Base-by-base conservation (phyloP, 92 coral and sea anemone species). In the Hydrozoanthus gracilis region DNA sequence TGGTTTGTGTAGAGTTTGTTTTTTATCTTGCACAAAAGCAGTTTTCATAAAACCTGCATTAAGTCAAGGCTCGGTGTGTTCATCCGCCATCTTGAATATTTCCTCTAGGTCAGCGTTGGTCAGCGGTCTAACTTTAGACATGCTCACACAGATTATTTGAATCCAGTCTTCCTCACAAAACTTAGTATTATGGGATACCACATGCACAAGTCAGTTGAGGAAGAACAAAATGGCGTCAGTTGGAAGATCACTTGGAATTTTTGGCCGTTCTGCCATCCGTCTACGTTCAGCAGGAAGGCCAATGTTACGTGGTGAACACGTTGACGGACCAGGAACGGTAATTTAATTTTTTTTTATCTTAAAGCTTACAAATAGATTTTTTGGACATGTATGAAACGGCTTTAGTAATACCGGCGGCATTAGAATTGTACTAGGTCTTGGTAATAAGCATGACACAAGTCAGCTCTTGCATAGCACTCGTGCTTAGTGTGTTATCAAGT, bases 181-280 rank as follows among this genome's bases (percentile, higher is more conserved):
- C 47, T 14, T 89, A 27, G 39, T 27, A 83, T 90, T 90, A 87
- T 90, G 90, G 93, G 84, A 86, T 78, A 73, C 17, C 12, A 39
- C 87, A 62, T 74, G 64, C 60, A 51, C n/a, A 46, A 17, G 64
- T 74, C 52, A 27, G 56, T 83, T 16, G 68, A 72, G 86, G 76
- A 46, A 54, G 77, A 79, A 66, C 95, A 95, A 95, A 91, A 97
- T 97, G 99, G 92, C 98, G 98, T 87, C 95, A 78, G 71, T 94
- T 45, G 90, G 95, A 73, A 91, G 93, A 62, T 77, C 97, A 73
- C 71, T 93, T 50, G 95, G 79, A 65, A 85, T 90, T 88, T 90
- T 97, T 91, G 99, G 95, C 83, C 99, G 99, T 86, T 93, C 99
- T 68, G 97, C 98, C n/a, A 91, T 92, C 65, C 95, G 98, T 88